Evolutionary conservation across 2,888 invertebrate species (phyloP), one percentile per base, ranked within the genome.

Genomic region (Drosophila peninsularis): DNA sequence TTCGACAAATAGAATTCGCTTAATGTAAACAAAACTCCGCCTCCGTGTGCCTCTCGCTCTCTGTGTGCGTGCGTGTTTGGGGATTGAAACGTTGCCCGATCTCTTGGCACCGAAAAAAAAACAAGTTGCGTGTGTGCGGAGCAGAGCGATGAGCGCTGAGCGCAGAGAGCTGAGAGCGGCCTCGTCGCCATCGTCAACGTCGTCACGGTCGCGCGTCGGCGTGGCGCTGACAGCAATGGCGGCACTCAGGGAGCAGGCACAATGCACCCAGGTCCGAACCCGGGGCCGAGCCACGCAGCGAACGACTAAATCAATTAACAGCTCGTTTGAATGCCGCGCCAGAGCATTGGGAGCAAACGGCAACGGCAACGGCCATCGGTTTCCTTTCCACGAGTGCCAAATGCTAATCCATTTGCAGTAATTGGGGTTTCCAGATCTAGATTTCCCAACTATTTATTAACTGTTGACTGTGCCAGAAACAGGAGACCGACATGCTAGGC

Each of bases 21-120:
- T 81, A 91, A 91, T 87, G 88, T 91, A 91, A 91, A 91, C 91
- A 91, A 91, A 91, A 91, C 91, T 91, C 91, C 91, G 91, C 91
- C 91, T 88, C 78, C 84, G 87, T 81, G 69, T 78, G 68, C 72
- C 63, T 60, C 78, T 75, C 30, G 9, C 39, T 45, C 39, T 45
- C 36, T 61, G 24, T 54, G 36, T 60, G 60, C 65, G 56, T 75
- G 53, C 58, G 44, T 66, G 66, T 62, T 71, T 71, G 66, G 88
- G 77, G 78, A 89, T 85, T 89, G 79, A 89, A 87, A 71, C 71
- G 74, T 88, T 86, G 76, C 49, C 36, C 58, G 75, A 77, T 75
- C 75, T 47, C 72, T 67, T 69, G 70, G 64, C 64, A 75, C 58
- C 78, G n/a, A 61, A 56, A 65, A 54, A 60, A 55, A 5, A 39